These are phyloP conservation scores for Odontophorus gujanensis DNA, from an alignment of 2,113 vertebrate species.

Conservation along the genomic window DNA sequence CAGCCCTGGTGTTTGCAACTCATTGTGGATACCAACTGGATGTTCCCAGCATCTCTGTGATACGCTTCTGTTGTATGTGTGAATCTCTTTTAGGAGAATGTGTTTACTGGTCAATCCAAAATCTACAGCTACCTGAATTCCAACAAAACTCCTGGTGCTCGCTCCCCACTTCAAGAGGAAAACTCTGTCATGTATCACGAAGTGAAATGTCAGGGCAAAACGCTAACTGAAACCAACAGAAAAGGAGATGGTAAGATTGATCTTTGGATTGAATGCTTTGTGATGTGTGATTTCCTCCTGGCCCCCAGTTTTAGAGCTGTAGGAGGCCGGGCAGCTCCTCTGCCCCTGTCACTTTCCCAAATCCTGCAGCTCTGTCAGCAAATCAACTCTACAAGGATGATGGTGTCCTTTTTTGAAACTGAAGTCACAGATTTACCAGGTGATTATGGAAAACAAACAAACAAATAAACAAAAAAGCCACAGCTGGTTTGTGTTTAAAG, in stretches of 20 bases:
- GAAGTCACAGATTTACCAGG: neutral
- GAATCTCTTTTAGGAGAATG: constrained; percentile 82
- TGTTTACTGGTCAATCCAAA: constrained; percentile 78
- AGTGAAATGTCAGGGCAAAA: constrained; percentile 81
- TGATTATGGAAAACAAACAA: neutral
- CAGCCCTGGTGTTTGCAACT: neutral
- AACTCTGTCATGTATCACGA: constrained; percentile 85
- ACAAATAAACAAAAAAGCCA: neutral
- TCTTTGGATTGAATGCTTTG: neutral
- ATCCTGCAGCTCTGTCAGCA: accelerated
- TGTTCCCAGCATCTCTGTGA: neutral
- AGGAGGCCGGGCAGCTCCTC: neutral
- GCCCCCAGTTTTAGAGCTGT: neutral
- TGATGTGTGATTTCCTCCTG: neutral
- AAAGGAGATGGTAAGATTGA: constrained; percentile 80
- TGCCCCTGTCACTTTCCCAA: neutral
- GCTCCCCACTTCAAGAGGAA: constrained; percentile 87
- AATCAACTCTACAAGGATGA: neutral
- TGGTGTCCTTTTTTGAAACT: neutral
- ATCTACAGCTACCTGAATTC: constrained; percentile 81
- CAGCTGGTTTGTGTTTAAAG: neutral
- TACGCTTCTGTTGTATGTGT: constrained; percentile 10
- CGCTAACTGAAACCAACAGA: constrained; percentile 73
- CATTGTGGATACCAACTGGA: neutral
- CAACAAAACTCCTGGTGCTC: constrained; percentile 79